Percentiles rank a stretch among this genome's conserved stretches.
Conservation (phyloP, 2,797 vertebrate species). For the Streptopelia turtur region DNA sequence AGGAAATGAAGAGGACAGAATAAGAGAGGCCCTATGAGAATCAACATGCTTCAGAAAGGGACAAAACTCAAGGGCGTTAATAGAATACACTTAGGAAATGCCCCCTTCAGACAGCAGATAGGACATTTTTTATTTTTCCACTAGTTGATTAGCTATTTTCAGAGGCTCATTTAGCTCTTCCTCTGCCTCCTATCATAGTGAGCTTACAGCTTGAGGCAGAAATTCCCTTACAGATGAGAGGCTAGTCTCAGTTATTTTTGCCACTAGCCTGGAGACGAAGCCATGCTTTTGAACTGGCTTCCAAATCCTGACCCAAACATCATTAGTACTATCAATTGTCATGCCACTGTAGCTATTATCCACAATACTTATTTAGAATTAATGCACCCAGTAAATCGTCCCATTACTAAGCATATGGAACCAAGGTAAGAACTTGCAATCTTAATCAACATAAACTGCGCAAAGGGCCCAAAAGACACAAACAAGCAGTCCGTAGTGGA, state of each 20-base stretch:
- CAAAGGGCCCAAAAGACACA: not conserved
- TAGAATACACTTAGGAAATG: not conserved
- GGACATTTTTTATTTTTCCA: accelerated
- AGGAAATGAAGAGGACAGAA: not conserved
- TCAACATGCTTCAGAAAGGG: not conserved
- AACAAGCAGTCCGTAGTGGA: not conserved
- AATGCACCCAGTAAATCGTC: not conserved
- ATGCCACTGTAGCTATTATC: not conserved
- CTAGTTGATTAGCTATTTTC: not conserved
- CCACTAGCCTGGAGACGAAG: not conserved
- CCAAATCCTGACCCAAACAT: not conserved
- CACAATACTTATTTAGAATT: not conserved
- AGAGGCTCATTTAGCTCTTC: not conserved
- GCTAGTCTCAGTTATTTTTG: not conserved
- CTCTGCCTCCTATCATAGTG: not conserved
- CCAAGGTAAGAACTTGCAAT: not conserved
- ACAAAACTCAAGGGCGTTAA: not conserved
- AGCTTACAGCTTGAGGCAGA: not conserved
- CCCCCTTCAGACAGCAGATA: not conserved
- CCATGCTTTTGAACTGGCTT: not conserved
- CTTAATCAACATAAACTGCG: not conserved
- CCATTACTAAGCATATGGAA: not conserved
- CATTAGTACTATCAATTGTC: not conserved
- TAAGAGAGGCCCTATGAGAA: not conserved
- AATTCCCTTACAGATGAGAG: not conserved